phyloP scores from a whole-genome alignment of 2,888 invertebrate genomes.

The Marronus borbonicus region DNA sequence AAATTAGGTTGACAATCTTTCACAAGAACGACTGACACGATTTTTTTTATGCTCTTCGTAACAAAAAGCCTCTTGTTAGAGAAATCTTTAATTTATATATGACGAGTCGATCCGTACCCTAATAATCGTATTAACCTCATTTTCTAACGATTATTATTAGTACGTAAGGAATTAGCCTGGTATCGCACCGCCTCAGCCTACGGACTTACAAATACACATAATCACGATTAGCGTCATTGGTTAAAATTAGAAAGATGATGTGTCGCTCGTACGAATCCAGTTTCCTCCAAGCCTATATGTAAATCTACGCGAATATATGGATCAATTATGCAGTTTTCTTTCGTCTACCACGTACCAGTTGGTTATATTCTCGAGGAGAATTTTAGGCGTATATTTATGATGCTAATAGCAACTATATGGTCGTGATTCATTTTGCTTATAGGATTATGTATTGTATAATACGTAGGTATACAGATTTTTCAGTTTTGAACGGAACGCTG shows the following conservation, averaged over 20 bases:
- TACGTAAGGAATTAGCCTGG: slow-evolving; percentile 7
- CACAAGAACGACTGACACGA: too few relatives aligned
- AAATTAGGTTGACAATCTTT: too few relatives aligned
- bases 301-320: not conserved
- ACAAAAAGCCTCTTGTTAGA: not conserved
- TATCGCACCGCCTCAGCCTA: not conserved
- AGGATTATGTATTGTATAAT: slow-evolving; percentile 8
- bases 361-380: not conserved
- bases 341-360: not conserved
- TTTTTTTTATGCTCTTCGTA: too few relatives aligned
- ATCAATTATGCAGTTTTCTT: slow-evolving; percentile 5
- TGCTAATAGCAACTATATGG: not conserved
- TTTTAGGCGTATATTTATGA: not conserved
- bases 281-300: slow-evolving; percentile 2
- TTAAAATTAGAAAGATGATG: slow-evolving; percentile 19
- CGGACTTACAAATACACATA: not conserved
- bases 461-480: not conserved
- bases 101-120: not conserved
- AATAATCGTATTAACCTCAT: slow-evolving; percentile 14
- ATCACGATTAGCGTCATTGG: not conserved
- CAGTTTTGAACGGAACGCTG: not conserved
- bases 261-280: slow-evolving; percentile 1
- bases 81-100: not conserved
- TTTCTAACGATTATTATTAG: slow-evolving; percentile 1
- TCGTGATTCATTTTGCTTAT: slow-evolving; percentile 27